Evolutionary conservation across 2,113 vertebrate species (phyloP).

Genomic region (Gallinago media): DNA sequence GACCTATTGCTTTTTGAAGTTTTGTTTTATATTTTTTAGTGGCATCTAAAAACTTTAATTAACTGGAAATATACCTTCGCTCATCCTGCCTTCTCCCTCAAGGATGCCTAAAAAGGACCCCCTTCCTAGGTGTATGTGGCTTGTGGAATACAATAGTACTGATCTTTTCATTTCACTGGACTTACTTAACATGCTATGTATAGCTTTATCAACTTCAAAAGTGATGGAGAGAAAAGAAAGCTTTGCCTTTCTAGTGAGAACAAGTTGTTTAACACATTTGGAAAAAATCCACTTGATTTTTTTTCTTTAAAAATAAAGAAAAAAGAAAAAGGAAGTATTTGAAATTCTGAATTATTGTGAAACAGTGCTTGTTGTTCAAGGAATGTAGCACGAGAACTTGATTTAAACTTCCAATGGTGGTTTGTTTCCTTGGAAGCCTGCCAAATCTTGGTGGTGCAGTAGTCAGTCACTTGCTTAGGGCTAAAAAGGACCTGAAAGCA

Average conservation of each 20-base stretch:
- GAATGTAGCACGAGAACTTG: neutral
- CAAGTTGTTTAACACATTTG: neutral
- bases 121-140: neutral
- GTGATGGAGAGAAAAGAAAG: neutral
- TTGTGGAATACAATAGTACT: neutral
- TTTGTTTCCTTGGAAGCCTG: neutral
- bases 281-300: rapidly evolving
- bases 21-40: neutral
- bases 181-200: neutral
- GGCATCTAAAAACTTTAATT: neutral
- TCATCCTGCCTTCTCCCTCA: neutral
- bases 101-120: neutral
- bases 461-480: neutral
- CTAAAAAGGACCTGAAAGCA: neutral
- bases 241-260: neutral
- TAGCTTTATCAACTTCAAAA: neutral
- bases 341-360: neutral
- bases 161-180: neutral
- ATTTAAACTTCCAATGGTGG: neutral
- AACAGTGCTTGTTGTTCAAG: neutral
- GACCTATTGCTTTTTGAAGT: neutral
- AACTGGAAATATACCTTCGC: neutral
- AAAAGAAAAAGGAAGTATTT: too few species aligned
- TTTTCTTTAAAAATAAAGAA: neutral
- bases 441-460: neutral